Conservation (phyloP, 2,888 invertebrate species). For the Strigamia crassipes region DNA sequence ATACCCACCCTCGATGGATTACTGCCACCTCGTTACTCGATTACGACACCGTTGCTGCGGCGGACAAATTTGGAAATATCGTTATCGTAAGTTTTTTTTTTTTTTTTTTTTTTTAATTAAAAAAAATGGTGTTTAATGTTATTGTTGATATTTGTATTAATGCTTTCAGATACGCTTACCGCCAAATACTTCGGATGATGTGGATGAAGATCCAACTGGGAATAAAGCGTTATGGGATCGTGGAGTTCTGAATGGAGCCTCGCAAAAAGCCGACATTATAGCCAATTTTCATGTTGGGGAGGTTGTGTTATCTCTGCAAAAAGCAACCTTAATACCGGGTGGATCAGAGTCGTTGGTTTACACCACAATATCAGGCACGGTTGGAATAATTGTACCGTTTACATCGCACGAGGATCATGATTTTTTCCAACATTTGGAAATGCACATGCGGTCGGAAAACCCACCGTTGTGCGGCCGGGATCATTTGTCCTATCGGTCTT, state of each 20-base stretch:
- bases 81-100: conserved; percentile 75
- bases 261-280: conserved; percentile 88
- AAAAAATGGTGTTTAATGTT: too few relatives aligned
- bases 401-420: conserved; percentile 94
- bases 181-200: conserved; percentile 90
- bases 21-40: conserved; percentile 90
- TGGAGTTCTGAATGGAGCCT: conserved; percentile 92
- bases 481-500: conserved; percentile 94
- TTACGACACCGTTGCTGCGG: conserved; percentile 93
- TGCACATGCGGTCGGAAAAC: conserved; percentile 99
- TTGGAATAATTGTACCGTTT: conserved; percentile 91
- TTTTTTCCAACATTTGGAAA: conserved; percentile 98
- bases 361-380: conserved; percentile 89
- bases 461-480: conserved; percentile 95
- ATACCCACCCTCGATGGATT: conserved; percentile 95
- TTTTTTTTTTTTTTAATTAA: too few relatives aligned
- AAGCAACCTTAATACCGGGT: conserved; percentile 94
- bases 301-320: conserved; percentile 91
- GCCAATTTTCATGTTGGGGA: conserved; percentile 96
- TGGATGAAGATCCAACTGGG: conserved; percentile 99
- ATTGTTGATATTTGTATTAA: too few relatives aligned
- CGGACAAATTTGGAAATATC: conserved; percentile 98
- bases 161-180: conserved; percentile 71
- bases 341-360: conserved; percentile 96
- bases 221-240: conserved; percentile 92